Evolutionary conservation across 2,797 vertebrate genomes (phyloP), one percentile per base, ranked within the genome.

Genomic region (Botia almorhae): DNA sequence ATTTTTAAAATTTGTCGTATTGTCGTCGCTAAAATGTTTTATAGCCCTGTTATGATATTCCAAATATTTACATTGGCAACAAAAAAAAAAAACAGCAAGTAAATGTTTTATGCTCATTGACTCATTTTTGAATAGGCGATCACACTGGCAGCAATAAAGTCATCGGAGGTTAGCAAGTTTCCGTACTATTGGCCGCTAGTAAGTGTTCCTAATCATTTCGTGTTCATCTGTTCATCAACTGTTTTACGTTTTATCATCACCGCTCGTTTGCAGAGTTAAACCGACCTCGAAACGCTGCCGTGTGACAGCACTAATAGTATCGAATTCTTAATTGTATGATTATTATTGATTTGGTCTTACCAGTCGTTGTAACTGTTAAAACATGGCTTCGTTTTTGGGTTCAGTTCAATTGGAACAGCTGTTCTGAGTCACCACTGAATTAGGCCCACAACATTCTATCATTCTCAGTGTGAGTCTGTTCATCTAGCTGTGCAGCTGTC

Each of bases 401-500:
- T 61, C 12, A 3, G 1, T 26, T 61, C 0, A 29, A 23, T 26
- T 3, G 11, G 8, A 23, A 21, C 26, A 16, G 39, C 39, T 61
- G 1, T 14, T 29, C 5, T 61, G 10, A 21, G 56, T 63, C 33
- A 14, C 7, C 60, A 33, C 12, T 12, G 11, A 2, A 39, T 70
- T 12, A 61, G 4, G 0, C 19, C 55, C 7, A 21, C 36, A 13
- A 67, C 19, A 85, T 87, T 72, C 74, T 85, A 55, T 72, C 5
- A 78, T 87, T 89, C 85, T 86, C 85, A 85, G 85, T 84, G 88
- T 85, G 81, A 64, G 80, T 89, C 86, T 85, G n/a, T 82, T 82
- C 77, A 68, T 71, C 76, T 75, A 78, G 80, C 78, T 81, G 83
- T 84, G 82, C 90, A 87, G 89, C 91, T 92, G 89, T 92, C 86